A percentile compares a stretch with the other conserved stretches of the same genome.
Conservation (phyloP, 2,797 vertebrate species). For the Oreochromis mossambicus region DNA sequence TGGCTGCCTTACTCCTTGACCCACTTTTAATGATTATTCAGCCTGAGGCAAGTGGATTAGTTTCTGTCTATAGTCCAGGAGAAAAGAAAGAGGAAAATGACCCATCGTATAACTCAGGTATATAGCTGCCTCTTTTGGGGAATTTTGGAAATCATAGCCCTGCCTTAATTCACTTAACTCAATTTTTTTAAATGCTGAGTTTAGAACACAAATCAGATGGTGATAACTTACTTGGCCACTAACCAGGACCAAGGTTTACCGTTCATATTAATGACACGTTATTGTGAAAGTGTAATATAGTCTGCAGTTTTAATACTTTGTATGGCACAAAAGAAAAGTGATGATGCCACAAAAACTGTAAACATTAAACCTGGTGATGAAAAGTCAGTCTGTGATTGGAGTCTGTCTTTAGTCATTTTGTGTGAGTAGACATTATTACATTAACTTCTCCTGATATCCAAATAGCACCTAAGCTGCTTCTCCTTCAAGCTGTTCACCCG, state of each 20-base stretch:
- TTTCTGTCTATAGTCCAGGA: constrained; percentile 37
- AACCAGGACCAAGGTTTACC: neutral
- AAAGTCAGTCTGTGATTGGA: neutral
- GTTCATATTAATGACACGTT: neutral
- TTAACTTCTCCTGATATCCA: neutral
- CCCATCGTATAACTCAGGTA: constrained; percentile 5
- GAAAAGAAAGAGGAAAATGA: constrained; percentile 28
- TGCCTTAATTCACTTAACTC: neutral
- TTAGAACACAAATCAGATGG: neutral
- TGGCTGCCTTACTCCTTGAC: constrained; percentile 52
- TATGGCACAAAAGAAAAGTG: neutral
- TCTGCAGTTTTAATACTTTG: neutral
- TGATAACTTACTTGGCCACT: neutral
- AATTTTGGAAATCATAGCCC: constrained; percentile 6
- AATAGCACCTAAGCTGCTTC: neutral
- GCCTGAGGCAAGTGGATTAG: constrained; percentile 53
- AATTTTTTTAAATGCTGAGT: accelerated
- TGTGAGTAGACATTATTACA: neutral
- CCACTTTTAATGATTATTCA: constrained; percentile 69
- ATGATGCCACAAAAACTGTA: neutral
- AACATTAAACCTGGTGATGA: accelerated
- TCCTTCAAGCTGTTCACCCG: neutral
- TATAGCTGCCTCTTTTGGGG: constrained; percentile 1
- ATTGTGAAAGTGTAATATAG: neutral
- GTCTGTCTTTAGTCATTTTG: neutral